Evolutionary conservation across 2,797 vertebrate genomes (phyloP).

Genomic region (Falco peregrinus): DNA sequence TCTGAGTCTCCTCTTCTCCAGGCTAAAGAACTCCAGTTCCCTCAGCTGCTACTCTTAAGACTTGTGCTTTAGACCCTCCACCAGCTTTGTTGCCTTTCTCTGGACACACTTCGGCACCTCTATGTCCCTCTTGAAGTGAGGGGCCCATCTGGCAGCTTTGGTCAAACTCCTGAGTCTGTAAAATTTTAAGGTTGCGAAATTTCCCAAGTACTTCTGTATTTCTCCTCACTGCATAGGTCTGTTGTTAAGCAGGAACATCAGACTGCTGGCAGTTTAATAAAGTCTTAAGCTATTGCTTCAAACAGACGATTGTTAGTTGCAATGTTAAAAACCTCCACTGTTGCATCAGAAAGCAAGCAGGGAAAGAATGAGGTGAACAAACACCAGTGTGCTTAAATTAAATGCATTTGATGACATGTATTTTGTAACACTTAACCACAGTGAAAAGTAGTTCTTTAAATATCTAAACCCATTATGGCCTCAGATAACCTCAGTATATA

Average conservation of each 20-base stretch:
- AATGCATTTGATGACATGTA: not conserved
- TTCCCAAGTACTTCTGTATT: not conserved
- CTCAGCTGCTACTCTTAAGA: no score
- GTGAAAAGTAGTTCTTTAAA: conserved; percentile 10
- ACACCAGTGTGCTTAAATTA: not conserved
- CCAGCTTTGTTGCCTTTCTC: no score
- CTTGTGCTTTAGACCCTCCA: no score
- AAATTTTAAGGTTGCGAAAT: not conserved
- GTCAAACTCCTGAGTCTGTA: not conserved
- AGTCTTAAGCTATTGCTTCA: not conserved
- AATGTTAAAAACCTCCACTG: not conserved
- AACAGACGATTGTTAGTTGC: not conserved
- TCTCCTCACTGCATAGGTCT: not conserved
- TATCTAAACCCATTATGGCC: not conserved
- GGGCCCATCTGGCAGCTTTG: not conserved
- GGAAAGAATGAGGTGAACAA: not conserved
- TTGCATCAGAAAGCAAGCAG: not conserved
- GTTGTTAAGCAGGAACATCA: not conserved
- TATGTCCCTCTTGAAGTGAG: no score
- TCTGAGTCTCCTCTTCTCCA: no score
- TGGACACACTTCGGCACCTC: no score
- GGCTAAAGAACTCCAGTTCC: no score
- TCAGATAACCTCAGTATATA: not conserved
- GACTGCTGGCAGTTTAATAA: not conserved
- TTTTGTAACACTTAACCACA: conserved; percentile 7